A percentile compares a stretch with the other conserved stretches of the same genome.
phyloP scores from a whole-genome alignment of 2,113 vertebrate genomes.

The Alligator sinensis region DNA sequence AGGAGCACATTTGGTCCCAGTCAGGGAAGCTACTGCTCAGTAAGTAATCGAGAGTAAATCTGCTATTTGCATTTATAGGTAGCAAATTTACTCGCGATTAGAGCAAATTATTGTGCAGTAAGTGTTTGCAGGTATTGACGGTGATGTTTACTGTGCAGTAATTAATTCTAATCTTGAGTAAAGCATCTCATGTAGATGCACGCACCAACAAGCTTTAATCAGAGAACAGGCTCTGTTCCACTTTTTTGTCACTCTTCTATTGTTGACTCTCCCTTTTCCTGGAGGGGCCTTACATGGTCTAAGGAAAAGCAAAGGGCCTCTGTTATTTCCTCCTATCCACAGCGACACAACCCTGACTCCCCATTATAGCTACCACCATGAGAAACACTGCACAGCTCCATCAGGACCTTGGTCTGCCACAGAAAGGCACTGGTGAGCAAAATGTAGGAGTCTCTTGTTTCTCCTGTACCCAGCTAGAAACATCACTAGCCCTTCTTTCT shows the following conservation, averaged over 20 bases:
- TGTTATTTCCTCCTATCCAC: neutral
- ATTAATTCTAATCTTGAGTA: too few relatives aligned
- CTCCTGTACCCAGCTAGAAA: neutral
- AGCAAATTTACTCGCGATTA: too few relatives aligned
- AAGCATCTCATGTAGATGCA: too few relatives aligned
- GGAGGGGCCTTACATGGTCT: neutral
- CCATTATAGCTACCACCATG: neutral
- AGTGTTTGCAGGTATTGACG: too few relatives aligned
- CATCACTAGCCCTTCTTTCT: constrained; percentile 35
- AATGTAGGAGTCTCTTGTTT: neutral
- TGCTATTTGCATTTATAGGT: too few relatives aligned
- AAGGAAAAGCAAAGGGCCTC: neutral
- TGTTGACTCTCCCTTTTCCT: neutral
- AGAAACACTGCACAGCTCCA: neutral
- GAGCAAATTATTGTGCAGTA: too few relatives aligned
- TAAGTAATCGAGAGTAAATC: too few relatives aligned
- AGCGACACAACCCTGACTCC: neutral
- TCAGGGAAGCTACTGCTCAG: too few relatives aligned
- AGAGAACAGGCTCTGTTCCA: neutral
- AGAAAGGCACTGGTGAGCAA: neutral
- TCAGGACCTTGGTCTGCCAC: neutral
- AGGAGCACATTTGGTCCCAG: too few relatives aligned
- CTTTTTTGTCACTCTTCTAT: constrained; percentile 2
- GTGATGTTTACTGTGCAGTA: too few relatives aligned
- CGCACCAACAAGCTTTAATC: neutral